phyloP scores from a whole-genome alignment of 2,113 vertebrate genomes.

The Diphyllodes magnificus region DNA sequence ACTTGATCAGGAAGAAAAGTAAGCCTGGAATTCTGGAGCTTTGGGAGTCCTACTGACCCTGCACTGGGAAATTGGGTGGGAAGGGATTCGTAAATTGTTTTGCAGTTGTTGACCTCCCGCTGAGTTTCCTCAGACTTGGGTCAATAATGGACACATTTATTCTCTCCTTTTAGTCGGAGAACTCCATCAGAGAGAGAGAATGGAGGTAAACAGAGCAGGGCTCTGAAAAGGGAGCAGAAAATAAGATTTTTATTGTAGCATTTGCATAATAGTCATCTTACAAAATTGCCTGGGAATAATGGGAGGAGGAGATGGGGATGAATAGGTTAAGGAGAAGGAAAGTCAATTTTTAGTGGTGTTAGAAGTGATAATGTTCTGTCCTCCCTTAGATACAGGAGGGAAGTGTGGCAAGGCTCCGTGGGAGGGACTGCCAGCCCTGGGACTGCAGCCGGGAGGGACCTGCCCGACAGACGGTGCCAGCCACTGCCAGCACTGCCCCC shows the following conservation, averaged over 20 bases:
- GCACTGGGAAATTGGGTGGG: not conserved
- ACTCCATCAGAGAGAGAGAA: constrained; percentile 18
- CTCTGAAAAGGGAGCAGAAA: constrained; percentile 35
- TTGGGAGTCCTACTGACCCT: accelerated
- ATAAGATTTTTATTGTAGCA: constrained; percentile 47
- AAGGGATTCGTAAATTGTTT: not conserved
- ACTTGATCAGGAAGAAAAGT: not conserved
- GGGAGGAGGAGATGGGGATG: constrained; percentile 25
- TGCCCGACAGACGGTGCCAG: not conserved
- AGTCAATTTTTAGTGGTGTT: constrained; percentile 2
- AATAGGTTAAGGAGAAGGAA: constrained; percentile 26
- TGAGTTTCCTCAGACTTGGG: not conserved
- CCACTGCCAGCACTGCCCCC: not conserved
- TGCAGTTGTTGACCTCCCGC: not conserved
- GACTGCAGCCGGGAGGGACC: not conserved
- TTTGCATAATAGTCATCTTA: constrained; percentile 51
- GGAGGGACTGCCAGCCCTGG: not conserved
- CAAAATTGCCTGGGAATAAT: constrained; percentile 50
- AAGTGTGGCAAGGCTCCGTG: accelerated
- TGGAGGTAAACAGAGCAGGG: constrained; percentile 21
- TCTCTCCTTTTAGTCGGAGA: not conserved
- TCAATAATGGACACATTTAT: constrained; percentile 20
- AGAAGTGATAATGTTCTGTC: not conserved
- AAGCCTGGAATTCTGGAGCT: not conserved
- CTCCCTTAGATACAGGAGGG: not conserved